A percentile compares a stretch with the other conserved stretches of the same genome.
These are phyloP conservation scores for Ptychobarbus kaznakovi DNA, from an alignment of 2,797 vertebrate genomes.

Conservation along the genomic window DNA sequence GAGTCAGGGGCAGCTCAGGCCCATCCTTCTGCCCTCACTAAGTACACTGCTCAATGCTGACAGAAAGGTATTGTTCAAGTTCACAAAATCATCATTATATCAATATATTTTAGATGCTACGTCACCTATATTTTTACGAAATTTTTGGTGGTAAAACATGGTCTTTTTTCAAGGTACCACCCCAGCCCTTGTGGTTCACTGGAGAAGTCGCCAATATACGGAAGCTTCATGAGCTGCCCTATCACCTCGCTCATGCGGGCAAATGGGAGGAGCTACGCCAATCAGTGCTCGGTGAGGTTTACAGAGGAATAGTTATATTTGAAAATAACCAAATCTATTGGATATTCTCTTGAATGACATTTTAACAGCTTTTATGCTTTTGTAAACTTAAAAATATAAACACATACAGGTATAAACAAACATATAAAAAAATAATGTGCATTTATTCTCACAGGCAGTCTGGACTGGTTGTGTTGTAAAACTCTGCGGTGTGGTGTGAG, in stretches of 20 bases:
- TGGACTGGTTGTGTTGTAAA: constrained; percentile 84
- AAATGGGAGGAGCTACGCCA: constrained; percentile 75
- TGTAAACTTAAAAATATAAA: neutral
- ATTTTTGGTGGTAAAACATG: neutral
- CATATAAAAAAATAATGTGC: neutral
- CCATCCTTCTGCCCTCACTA: constrained; percentile 71
- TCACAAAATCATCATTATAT: neutral
- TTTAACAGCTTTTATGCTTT: neutral
- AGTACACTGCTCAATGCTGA: constrained; percentile 77
- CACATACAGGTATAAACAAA: neutral
- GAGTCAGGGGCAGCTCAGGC: constrained; percentile 81
- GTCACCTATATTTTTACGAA: too few species aligned
- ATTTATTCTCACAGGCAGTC: constrained; percentile 74
- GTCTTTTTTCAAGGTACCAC: constrained; percentile 72
- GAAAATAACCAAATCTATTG: neutral
- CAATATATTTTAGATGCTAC: neutral
- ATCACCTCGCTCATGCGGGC: constrained; percentile 78
- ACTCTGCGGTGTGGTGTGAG: constrained; percentile 73
- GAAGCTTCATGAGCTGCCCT: constrained; percentile 83
- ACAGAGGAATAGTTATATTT: neutral
- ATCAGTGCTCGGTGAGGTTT: constrained; percentile 79
- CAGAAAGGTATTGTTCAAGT: constrained; percentile 78
- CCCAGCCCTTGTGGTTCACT: constrained; percentile 86
- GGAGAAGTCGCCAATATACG: constrained; percentile 76
- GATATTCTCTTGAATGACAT: neutral